Conservation (phyloP, 2,888 invertebrate genomes). For the Ctenicera cuprea region DNA sequence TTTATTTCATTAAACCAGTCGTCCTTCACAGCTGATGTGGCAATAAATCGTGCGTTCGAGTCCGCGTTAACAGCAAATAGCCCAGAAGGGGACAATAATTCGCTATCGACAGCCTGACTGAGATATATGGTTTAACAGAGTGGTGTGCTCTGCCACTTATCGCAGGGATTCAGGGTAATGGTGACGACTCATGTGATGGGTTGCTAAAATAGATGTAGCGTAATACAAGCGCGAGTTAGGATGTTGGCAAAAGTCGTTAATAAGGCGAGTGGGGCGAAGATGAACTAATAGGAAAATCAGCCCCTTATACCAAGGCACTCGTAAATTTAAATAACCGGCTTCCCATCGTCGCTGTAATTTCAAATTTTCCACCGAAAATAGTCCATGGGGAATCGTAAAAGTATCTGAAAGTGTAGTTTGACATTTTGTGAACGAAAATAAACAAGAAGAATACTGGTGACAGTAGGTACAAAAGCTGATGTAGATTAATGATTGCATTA, state of each 20-base stretch:
- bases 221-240: slow-evolving; percentile 24
- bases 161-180: slow-evolving; percentile 61
- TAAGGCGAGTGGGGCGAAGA: slow-evolving; percentile 12
- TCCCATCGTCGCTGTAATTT: background rate
- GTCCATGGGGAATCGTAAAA: slow-evolving; percentile 9
- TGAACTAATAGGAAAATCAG: slow-evolving; percentile 19
- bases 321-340: slow-evolving; percentile 13
- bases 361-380: background rate
- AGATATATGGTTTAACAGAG: slow-evolving; percentile 63
- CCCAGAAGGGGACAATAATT: slow-evolving; percentile 70
- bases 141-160: slow-evolving; percentile 50
- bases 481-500: too few relatives aligned
- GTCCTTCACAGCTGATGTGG: slow-evolving; percentile 66
- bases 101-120: slow-evolving; percentile 64
- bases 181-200: slow-evolving; percentile 57
- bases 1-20: slow-evolving; percentile 62
- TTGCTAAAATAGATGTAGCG: slow-evolving; percentile 53
- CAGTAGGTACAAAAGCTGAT: too few relatives aligned
- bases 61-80: slow-evolving; percentile 70
- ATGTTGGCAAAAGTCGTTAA: background rate
- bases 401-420: background rate
- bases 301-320: slow-evolving; percentile 10
- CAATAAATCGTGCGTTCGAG: slow-evolving; percentile 67
- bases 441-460: too few relatives aligned
- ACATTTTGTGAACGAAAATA: too few relatives aligned